These are phyloP conservation scores for Aradophagus sp. DNA, from an alignment of 1,140 invertebrate genomes.

Conservation along the genomic window DNA sequence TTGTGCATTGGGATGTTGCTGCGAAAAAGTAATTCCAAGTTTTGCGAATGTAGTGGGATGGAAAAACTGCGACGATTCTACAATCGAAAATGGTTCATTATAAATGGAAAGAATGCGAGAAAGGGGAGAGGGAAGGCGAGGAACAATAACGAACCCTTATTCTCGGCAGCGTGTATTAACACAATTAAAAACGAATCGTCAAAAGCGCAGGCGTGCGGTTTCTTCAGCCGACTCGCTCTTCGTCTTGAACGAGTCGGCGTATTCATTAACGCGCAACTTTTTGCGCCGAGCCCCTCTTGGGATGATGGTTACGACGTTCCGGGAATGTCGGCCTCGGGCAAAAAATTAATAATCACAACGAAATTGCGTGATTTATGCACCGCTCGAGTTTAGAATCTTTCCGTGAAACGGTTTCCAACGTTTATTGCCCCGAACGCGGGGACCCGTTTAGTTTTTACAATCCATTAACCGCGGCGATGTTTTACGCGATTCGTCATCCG, in stretches of 20 bases:
- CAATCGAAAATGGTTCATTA: too few relatives aligned
- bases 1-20: too few relatives aligned
- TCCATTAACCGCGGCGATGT: constrained; percentile 48
- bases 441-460: constrained; percentile 49
- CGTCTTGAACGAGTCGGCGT: constrained; percentile 37
- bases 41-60: too few relatives aligned
- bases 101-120: too few relatives aligned
- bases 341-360: constrained; percentile 60
- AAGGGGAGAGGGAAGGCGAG: too few relatives aligned
- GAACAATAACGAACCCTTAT: too few relatives aligned
- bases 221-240: constrained; percentile 19
- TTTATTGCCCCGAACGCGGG: constrained; percentile 47
- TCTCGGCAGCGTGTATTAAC: constrained; percentile 18
- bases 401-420: constrained; percentile 41
- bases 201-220: constrained; percentile 19
- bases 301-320: constrained; percentile 54
- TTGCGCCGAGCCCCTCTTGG: constrained; percentile 34
- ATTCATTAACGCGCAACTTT: constrained; percentile 58
- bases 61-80: too few relatives aligned
- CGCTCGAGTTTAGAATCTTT: constrained; percentile 50
- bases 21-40: too few relatives aligned
- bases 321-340: constrained; percentile 30
- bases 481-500: constrained; percentile 42
- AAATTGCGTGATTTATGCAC: constrained; percentile 58
- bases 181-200: constrained; percentile 54